Evolutionary conservation across 2,888 invertebrate genomes (phyloP).

Genomic region (Napeogenes inachia): DNA sequence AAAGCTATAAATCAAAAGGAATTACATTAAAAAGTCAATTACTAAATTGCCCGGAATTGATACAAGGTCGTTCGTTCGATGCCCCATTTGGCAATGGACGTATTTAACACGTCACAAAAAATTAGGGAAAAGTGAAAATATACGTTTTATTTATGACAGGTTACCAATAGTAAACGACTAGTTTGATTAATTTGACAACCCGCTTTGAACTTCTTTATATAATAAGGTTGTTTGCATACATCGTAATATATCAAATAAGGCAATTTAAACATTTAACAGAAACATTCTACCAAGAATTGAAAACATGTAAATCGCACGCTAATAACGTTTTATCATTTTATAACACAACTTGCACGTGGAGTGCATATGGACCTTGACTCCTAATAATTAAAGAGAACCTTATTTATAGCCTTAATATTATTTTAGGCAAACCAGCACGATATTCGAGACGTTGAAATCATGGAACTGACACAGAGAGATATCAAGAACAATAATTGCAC

Average conservation of each 20-base stretch:
- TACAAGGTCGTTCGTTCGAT: conserved; percentile 3
- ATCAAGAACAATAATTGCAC: conserved; percentile 53
- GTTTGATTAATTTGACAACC: neutral
- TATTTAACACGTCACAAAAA: conserved; percentile 3
- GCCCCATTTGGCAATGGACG: conserved; percentile 5
- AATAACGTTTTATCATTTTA: neutral
- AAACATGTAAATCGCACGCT: neutral
- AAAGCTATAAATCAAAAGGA: conserved; percentile 2
- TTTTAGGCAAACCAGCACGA: conserved; percentile 15
- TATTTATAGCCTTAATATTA: conserved; percentile 2
- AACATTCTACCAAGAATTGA: neutral
- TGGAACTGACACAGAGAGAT: conserved; percentile 38
- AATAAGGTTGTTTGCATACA: too few relatives aligned
- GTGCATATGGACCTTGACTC: neutral
- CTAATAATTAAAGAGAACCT: conserved; percentile 3
- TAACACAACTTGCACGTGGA: neutral
- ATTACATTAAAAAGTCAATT: conserved; percentile 4
- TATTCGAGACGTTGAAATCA: conserved; percentile 29
- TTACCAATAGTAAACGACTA: neutral
- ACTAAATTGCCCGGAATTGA: conserved; percentile 5
- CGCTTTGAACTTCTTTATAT: too few relatives aligned
- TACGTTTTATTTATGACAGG: neutral
- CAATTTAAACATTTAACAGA: too few relatives aligned
- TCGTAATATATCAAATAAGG: too few relatives aligned
- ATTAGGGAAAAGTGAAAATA: neutral